phyloP scores from a whole-genome alignment of 1,140 invertebrate species.

The Berghia stephanieae region DNA sequence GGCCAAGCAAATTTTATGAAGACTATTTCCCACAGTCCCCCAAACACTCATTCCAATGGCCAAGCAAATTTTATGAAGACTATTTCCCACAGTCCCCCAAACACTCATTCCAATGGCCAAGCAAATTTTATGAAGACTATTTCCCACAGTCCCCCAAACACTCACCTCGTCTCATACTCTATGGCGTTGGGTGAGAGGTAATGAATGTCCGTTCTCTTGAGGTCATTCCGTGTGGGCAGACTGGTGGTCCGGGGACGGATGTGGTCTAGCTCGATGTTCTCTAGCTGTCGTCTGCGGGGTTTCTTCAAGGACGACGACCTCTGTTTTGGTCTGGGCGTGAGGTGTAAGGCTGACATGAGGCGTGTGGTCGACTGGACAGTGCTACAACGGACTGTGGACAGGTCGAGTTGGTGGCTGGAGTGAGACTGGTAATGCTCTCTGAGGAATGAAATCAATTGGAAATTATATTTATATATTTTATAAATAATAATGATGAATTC shows the following conservation, averaged over 20 bases:
- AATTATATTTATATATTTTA: too few species aligned
- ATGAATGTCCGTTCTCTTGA: conserved; percentile 39
- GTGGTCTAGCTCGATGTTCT: conserved; percentile 42
- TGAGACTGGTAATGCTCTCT: background rate
- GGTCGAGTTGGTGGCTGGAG: background rate
- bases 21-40: too few species aligned
- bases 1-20: too few species aligned
- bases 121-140: too few species aligned
- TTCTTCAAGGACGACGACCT: conserved; percentile 50
- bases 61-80: too few species aligned
- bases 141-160: too few species aligned
- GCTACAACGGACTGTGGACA: background rate
- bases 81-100: too few species aligned
- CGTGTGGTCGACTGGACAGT: background rate
- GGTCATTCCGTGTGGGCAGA: conserved; percentile 48
- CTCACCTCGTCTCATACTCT: too few species aligned
- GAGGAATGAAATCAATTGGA: too few species aligned
- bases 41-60: too few species aligned
- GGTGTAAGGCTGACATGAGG: conserved; percentile 23
- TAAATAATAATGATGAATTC: too few species aligned
- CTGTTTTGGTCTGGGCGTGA: conserved; percentile 38
- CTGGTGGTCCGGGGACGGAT: conserved; percentile 58
- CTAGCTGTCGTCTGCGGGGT: conserved; percentile 33
- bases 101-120: too few species aligned
- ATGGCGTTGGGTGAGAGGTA: conserved; percentile 41